Base-by-base conservation (phyloP, 1,140 invertebrate species). In the Piezodorus guildinii region DNA sequence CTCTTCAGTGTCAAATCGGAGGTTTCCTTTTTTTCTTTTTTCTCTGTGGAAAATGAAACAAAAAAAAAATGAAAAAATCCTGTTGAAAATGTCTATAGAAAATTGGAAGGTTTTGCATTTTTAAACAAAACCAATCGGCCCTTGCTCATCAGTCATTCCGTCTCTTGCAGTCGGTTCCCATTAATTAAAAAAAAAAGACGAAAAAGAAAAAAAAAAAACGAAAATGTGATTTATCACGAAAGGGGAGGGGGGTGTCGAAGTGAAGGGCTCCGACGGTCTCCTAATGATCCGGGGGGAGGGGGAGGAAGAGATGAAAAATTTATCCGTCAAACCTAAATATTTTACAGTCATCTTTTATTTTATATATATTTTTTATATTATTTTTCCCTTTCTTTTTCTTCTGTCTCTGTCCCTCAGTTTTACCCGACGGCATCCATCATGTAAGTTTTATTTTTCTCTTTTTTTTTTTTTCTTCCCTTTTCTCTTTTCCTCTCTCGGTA, bases 321-420 rank as follows among this genome's bases (percentile, higher is more conserved):
- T 49, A 49, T 49, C 46, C 46, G 21, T 49, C 45, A 51, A n/a
- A 23, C 46, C 51, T 43, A 43, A 21, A 51, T 30, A 51, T 59
- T 27, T 39, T 45, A n/a, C 54, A 39, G n/a, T 44, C 25, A 15
- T 27, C 54, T 15, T 64, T 56, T 25, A 23, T 64, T 23, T 23
- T 44, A 34, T n/a, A n/a, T 44, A 27, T 58, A n/a, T 49, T 34
- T 14, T 45, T 44, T 59, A 39, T 45, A 34, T 30, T 58, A 21
- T 19, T 66, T 63, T 25, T 30, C 45, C 58, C 27, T 21, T 30
- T 58, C 16, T 19, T 66, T 63, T 25, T 30, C 45, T 60, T 45
- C 49, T 46, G 19, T 56, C 61, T 60, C 63, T 44, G 12, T 39
- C 27, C 27, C 19, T 15, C 46, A 44, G 23, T 64, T 39, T 63